These are phyloP conservation scores for Lasioglossum albipes DNA, from an alignment of 1,140 invertebrate genomes.

Conservation along the genomic window DNA sequence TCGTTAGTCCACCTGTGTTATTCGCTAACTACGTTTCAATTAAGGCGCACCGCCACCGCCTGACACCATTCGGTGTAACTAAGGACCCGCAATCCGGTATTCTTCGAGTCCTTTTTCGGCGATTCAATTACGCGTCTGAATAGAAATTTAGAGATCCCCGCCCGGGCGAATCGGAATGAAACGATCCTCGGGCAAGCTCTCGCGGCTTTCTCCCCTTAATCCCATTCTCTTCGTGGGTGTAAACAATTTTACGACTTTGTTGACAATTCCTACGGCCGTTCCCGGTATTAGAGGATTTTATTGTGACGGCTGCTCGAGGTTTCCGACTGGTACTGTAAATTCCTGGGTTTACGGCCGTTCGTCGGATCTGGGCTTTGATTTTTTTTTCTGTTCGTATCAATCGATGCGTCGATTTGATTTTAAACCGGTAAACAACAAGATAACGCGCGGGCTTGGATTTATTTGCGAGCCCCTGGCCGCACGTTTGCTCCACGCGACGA, in stretches of 20 bases:
- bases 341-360: neutral
- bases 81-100: neutral
- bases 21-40: neutral
- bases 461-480: too few species aligned
- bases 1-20: neutral
- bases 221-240: neutral
- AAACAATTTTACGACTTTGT: slow-evolving; percentile 3
- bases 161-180: neutral
- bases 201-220: neutral
- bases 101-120: neutral
- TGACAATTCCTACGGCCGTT: slow-evolving; percentile 1
- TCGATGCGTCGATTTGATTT: neutral
- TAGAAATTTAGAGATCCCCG: neutral
- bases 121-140: neutral
- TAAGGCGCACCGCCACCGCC: neutral
- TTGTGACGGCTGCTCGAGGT: neutral
- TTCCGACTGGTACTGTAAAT: neutral
- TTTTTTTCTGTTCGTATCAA: neutral
- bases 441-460: too few species aligned
- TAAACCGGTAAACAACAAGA: too few species aligned
- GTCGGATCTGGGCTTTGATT: neutral
- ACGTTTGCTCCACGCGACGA: neutral
- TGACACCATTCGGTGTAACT: neutral
- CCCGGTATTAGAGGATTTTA: neutral
- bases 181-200: neutral